Evolutionary conservation across 1,140 invertebrate species (phyloP), one percentile per base, ranked within the genome.

Genomic region (Temnothorax nylanderi): DNA sequence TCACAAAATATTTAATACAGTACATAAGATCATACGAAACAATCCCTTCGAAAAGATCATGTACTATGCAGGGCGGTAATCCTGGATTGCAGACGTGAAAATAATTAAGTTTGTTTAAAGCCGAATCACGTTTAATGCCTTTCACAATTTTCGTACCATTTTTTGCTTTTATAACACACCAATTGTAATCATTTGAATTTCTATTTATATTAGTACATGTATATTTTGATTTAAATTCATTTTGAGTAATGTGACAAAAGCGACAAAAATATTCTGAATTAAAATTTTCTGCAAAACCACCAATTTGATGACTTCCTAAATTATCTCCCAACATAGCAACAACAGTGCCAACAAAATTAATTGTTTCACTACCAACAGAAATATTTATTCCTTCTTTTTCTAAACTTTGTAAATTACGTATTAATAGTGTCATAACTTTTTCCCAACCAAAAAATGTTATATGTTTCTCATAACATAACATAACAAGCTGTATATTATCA

Each of bases 261-360:
- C 69, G 69, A 32, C 47, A 72, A 34, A 51, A 72, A n/a, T 44
- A 44, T 8, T 72, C 8, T 3, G 47, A 54, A 72, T 49, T 6
- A 72, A 72, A 72, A 34, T 72, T 72, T 72, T 72, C 47, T 32
- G 26, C 18, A 72, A 72, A 34, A 34, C 47, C 69, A 32, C 47
- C 69, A n/a, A 72, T 72, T 72, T 72, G 16, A n/a, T 51, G 69
- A 54, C 47, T 72, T 54, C 26, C 69, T 72, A 72, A 72, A 72
- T 51, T 72, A 10, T 72, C 41, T 44, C 41, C 41, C 41, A 44
- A 44, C 69, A 72, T 44, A n/a, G 69, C 69, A 10, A 72, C 3
- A 18, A 72, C 47, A 34, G 69, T 72, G 11, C 47, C 47, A 54
- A 51, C 7, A 18, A 72, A 51, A 51, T 72, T 72, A 72, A 51